A percentile compares a stretch with the other conserved stretches of the same genome.
These are phyloP conservation scores for Laterallus jamaicensis DNA, from an alignment of 2,113 vertebrate genomes.

Conservation along the genomic window DNA sequence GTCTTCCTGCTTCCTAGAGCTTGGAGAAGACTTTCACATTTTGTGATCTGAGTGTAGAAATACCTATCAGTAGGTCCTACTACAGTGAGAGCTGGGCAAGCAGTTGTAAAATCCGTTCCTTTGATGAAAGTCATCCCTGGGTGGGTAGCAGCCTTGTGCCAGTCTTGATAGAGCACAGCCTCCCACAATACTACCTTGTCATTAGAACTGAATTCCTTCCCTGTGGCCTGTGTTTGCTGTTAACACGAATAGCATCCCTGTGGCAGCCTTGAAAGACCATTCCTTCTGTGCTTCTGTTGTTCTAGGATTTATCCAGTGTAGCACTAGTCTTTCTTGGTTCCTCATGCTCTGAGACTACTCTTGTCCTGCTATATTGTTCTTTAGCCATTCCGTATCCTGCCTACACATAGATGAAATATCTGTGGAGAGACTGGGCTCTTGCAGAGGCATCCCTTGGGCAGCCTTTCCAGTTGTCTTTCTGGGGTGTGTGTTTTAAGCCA, in stretches of 20 bases:
- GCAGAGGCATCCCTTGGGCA: background rate
- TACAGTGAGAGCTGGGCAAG: background rate
- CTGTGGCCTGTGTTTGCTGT: background rate
- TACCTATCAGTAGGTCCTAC: background rate
- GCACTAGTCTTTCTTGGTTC: background rate
- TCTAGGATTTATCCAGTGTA: background rate
- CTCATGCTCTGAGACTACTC: background rate
- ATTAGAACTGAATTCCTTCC: background rate
- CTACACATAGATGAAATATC: background rate
- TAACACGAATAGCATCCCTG: background rate
- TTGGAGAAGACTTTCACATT: background rate
- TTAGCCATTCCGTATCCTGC: background rate
- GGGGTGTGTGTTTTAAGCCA: background rate
- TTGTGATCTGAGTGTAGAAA: background rate
- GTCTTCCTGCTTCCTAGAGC: background rate
- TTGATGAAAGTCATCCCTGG: background rate
- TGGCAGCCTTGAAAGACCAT: background rate
- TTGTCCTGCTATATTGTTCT: background rate
- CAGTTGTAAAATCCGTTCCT: background rate
- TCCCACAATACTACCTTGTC: background rate
- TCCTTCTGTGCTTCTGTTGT: background rate
- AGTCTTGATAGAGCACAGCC: background rate
- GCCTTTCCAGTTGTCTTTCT: background rate
- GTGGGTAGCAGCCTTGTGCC: background rate
- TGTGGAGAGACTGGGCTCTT: background rate